Evolutionary conservation across 1,140 invertebrate species (phyloP).

Genomic region (Saccostrea glomerata): DNA sequence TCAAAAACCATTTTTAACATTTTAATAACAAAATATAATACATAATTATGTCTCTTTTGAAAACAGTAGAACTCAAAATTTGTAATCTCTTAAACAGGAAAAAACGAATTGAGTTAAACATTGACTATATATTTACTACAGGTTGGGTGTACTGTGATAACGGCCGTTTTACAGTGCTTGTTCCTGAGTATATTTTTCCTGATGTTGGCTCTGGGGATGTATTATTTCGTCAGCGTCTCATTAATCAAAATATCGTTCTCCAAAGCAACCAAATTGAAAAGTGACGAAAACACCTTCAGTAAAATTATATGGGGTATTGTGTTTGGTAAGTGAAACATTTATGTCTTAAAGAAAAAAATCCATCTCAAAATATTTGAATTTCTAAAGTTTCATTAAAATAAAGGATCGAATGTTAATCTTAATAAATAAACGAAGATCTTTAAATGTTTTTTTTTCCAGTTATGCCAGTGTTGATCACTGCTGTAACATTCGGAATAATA

Average conservation of each 20-base stretch:
- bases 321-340: neutral
- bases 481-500: neutral
- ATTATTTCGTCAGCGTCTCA: neutral
- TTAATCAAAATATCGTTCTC: neutral
- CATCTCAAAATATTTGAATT: no score
- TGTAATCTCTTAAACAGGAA: no score
- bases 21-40: no score
- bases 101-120: no score
- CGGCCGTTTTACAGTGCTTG: neutral
- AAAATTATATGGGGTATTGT: neutral
- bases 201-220: neutral
- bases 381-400: no score
- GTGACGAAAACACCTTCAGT: slow-evolving; percentile 3
- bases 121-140: neutral
- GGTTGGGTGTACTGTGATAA: slow-evolving; percentile 23
- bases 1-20: no score
- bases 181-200: neutral
- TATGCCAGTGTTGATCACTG: neutral
- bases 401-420: no score
- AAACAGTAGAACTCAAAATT: no score
- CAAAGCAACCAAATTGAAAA: slow-evolving; percentile 41
- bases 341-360: no score
- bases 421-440: neutral
- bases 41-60: no score
- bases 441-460: neutral